Percentiles rank a stretch among this genome's conserved stretches.
Evolutionary conservation across 2,113 vertebrate genomes (phyloP).

Genomic region (Nannobrachium achirus): DNA sequence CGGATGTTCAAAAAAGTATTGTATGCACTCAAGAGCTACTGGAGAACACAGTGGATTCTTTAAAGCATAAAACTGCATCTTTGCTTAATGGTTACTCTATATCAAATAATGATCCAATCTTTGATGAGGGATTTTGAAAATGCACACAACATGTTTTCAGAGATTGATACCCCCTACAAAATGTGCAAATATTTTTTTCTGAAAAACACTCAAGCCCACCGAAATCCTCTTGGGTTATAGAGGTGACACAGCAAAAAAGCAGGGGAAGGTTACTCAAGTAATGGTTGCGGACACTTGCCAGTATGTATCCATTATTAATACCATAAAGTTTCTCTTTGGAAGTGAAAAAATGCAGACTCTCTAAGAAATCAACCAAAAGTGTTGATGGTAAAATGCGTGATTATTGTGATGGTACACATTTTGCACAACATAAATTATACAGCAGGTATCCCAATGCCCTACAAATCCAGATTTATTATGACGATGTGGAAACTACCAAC

Average conservation of each 20-base stretch:
- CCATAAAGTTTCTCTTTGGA: slow-evolving; percentile 17
- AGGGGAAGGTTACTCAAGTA: slow-evolving; percentile 14
- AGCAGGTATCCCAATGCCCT: slow-evolving; percentile 8
- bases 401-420: slow-evolving; percentile 30
- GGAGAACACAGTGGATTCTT: slow-evolving; percentile 1
- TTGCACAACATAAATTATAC: slow-evolving; percentile 16
- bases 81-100: slow-evolving; percentile 7
- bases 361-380: neutral
- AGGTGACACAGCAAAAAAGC: slow-evolving; percentile 28
- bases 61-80: slow-evolving; percentile 3
- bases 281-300: slow-evolving; percentile 14
- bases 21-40: slow-evolving; percentile 16
- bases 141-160: slow-evolving; percentile 17
- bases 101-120: slow-evolving; percentile 1
- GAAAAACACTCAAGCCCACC: slow-evolving; percentile 8
- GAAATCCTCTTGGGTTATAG: slow-evolving; percentile 14
- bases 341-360: slow-evolving; percentile 8
- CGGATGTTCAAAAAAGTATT: slow-evolving; percentile 29
- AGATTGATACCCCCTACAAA: slow-evolving; percentile 29
- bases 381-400: slow-evolving; percentile 5
- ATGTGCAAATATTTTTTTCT: slow-evolving; percentile 23
- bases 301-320: slow-evolving; percentile 28
- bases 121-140: slow-evolving; percentile 28
- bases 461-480: slow-evolving; percentile 30
- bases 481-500: slow-evolving; percentile 20